Conservation (phyloP, 2,797 vertebrate genomes). For the Lutra lutra region DNA sequence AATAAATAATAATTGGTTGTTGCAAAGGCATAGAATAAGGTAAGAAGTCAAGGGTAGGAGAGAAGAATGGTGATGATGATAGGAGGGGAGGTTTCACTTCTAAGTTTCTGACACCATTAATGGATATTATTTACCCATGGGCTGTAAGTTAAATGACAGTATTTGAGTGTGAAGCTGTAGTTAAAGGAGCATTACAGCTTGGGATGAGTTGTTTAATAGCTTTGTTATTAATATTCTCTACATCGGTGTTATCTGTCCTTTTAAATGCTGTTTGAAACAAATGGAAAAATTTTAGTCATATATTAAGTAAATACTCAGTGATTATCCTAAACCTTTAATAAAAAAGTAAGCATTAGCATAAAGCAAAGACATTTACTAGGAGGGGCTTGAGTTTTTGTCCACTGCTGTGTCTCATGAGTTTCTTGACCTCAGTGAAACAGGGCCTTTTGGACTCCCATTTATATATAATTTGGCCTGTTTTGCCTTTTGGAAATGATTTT, state of each 20-base stretch:
- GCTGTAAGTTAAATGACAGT: constrained; percentile 7
- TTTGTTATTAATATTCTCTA: not conserved
- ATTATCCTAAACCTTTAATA: constrained; percentile 3
- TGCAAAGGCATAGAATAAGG: constrained; percentile 53
- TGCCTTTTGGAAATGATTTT: constrained; percentile 32
- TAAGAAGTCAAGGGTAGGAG: constrained; percentile 52
- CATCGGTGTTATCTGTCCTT: not conserved
- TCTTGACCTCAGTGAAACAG: not conserved
- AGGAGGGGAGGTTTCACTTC: constrained; percentile 18
- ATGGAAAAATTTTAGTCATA: not conserved
- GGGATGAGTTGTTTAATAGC: constrained; percentile 15
- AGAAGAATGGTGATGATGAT: not conserved
- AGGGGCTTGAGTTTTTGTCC: not conserved
- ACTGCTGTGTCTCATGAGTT: not conserved
- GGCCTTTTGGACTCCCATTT: not conserved
- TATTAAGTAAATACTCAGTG: not conserved
- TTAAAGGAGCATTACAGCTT: not conserved
- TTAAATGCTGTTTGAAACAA: not conserved
- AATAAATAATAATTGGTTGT: constrained; percentile 66
- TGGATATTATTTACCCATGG: not conserved
- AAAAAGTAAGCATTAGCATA: constrained; percentile 6
- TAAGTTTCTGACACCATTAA: not conserved
- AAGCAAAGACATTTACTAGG: not conserved
- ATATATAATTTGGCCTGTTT: not conserved
- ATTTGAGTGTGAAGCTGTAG: not conserved